Evolutionary conservation across 2,797 vertebrate genomes (phyloP), one percentile per base, ranked within the genome.

Genomic region (Trematomus bernacchii): DNA sequence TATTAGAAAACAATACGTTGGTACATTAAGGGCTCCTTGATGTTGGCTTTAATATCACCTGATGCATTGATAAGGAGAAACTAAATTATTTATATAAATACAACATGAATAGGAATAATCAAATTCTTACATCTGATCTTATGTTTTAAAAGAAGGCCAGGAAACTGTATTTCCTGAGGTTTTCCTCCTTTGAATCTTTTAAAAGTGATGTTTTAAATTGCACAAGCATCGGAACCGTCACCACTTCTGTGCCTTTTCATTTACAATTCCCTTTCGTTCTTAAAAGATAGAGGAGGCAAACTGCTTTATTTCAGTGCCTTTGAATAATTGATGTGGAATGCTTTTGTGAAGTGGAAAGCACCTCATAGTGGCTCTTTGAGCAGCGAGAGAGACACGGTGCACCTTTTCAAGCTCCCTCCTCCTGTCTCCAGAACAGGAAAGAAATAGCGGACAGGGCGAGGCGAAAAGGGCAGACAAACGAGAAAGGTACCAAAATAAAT

Each of bases 301-400:
- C 81, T 73, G 77, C 90, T 89, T 92, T 93, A 92, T 92, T 90
- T 91, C 80, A 86, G 82, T 68, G 67, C 53, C 33, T 74, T 55
- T 95, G 89, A 94, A 95, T 93, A 93, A 95, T 95, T 92, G 83
- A 95, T 92, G 79, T 9, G 48, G 51, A 83, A 82, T 71, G 65
- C 80, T 83, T 84, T 81, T 78, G 67, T 79, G 79, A 80, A 84
- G 88, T 82, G 87, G 82, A 89, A 88, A 88, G 76, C 79, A 85
- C 74, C 87, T 90, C 77, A 58, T 88, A 68, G 85, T 75, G 82
- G 75, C 76, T 87, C 84, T 77, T 80, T 85, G 80, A 77, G 73
- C 48, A 89, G 87, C 82, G 62, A 77, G 64, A 53, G 77, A 80
- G 81, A 84, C 79, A 77, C 4, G 11, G 64, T 55, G 83, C 85